Conservation (phyloP, 2,888 invertebrate species). For the Auanema sp. region DNA sequence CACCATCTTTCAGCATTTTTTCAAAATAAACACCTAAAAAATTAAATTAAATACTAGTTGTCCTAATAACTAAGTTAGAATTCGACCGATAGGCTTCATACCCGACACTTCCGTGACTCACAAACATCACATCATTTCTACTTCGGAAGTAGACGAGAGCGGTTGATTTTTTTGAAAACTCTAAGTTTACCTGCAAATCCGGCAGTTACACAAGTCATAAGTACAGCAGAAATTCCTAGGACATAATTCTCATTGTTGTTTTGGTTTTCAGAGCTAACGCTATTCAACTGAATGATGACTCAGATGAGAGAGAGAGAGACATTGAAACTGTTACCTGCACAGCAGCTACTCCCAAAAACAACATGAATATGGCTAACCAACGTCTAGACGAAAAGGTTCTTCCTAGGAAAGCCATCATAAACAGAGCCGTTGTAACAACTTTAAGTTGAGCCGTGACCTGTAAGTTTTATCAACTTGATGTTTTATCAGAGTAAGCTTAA, state of each 20-base stretch:
- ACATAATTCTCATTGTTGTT: slow-evolving; percentile 52
- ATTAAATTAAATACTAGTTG: not conserved
- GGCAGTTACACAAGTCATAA: slow-evolving; percentile 64
- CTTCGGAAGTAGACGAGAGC: not conserved
- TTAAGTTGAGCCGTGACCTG: slow-evolving; percentile 64
- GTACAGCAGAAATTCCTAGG: slow-evolving; percentile 60
- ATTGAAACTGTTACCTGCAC: slow-evolving; percentile 54
- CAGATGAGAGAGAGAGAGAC: slow-evolving; percentile 8
- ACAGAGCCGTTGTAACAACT: slow-evolving; percentile 65
- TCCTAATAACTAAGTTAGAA: not conserved
- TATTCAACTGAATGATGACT: slow-evolving; percentile 41
- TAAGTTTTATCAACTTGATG: not conserved
- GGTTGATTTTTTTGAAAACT: not conserved
- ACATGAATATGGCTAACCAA: slow-evolving; percentile 62
- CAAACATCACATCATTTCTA: not conserved
- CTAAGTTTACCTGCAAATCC: slow-evolving; percentile 61
- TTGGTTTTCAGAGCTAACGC: slow-evolving; percentile 19
- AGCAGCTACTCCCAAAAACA: slow-evolving; percentile 63
- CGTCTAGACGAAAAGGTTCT: slow-evolving; percentile 57
- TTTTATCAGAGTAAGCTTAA: not conserved
- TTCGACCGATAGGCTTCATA: not conserved
- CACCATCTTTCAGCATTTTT: slow-evolving; percentile 64
- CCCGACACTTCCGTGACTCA: not conserved
- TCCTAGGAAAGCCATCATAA: slow-evolving; percentile 64
- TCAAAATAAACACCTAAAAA: slow-evolving; percentile 63